Conservation (phyloP, 2,797 vertebrate genomes). For the Botia kubotai region DNA sequence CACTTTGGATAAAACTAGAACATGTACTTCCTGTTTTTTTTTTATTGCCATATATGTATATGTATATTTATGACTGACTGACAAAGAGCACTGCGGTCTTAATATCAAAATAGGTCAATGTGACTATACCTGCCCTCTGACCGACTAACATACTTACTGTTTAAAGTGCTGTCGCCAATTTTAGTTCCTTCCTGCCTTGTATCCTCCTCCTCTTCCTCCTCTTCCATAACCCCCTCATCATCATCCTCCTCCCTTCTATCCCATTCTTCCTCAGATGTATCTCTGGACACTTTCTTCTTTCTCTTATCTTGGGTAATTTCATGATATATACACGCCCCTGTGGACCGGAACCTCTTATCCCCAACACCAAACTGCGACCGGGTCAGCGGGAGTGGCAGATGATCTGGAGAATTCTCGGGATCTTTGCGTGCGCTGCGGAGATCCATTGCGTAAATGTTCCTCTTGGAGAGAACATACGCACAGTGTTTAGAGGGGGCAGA, state of each 20-base stretch:
- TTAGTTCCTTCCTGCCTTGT: slow-evolving; percentile 54
- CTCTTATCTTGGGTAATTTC: slow-evolving; percentile 49
- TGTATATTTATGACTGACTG: no score
- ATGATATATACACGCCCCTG: slow-evolving; percentile 39
- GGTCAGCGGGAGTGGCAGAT: slow-evolving; percentile 87
- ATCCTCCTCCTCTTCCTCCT: slow-evolving; percentile 55
- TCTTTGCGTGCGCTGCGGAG: slow-evolving; percentile 93
- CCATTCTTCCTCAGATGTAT: slow-evolving; percentile 64
- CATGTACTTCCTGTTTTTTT: slow-evolving; percentile 18
- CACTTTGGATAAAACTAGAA: not conserved
- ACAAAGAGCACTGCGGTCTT: slow-evolving; percentile 22
- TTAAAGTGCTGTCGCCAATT: slow-evolving; percentile 56
- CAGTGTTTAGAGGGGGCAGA: not conserved
- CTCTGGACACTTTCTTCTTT: slow-evolving; percentile 56
- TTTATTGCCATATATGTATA: not conserved
- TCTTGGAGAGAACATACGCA: slow-evolving; percentile 51
- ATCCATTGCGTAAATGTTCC: slow-evolving; percentile 94
- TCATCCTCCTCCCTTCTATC: slow-evolving; percentile 60
- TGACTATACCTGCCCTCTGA: slow-evolving; percentile 53
- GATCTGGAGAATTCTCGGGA: slow-evolving; percentile 77
- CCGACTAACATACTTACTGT: slow-evolving; percentile 71
- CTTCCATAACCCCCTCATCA: slow-evolving; percentile 57
- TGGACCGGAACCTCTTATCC: slow-evolving; percentile 52
- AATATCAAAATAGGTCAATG: slow-evolving; percentile 35
- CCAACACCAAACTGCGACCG: slow-evolving; percentile 69